Evolutionary conservation across 2,113 vertebrate genomes (phyloP).

Genomic region (Xenus cinereus): DNA sequence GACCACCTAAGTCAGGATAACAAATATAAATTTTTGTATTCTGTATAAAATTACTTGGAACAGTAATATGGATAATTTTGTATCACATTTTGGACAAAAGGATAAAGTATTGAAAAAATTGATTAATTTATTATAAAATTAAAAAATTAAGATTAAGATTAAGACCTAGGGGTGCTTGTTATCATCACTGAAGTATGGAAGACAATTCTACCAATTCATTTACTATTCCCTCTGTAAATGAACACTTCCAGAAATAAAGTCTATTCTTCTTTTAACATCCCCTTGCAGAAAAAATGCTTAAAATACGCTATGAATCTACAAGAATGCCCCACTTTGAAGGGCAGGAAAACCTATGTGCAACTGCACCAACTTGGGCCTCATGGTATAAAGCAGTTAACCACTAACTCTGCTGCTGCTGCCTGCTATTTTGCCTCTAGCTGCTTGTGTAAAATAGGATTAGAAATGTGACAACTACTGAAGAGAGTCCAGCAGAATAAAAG

Average conservation of each 20-base stretch:
- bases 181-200: neutral
- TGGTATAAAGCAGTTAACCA: neutral
- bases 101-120: neutral
- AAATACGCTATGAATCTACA: neutral
- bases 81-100: neutral
- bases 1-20: neutral
- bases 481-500: neutral
- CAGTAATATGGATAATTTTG: neutral
- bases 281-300: neutral
- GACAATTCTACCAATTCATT: neutral
- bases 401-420: neutral
- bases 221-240: neutral
- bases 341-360: neutral
- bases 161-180: neutral
- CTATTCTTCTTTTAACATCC: neutral
- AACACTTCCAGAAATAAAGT: neutral
- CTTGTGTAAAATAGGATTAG: neutral
- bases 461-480: constrained; percentile 7
- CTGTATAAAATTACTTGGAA: neutral
- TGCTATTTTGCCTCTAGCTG: neutral
- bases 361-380: neutral
- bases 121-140: neutral
- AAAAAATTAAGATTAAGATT: neutral
- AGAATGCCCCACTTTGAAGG: neutral
- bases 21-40: neutral